Base-by-base conservation (phyloP, 2,113 vertebrate species). In the Sarotherodon lohbergeri region DNA sequence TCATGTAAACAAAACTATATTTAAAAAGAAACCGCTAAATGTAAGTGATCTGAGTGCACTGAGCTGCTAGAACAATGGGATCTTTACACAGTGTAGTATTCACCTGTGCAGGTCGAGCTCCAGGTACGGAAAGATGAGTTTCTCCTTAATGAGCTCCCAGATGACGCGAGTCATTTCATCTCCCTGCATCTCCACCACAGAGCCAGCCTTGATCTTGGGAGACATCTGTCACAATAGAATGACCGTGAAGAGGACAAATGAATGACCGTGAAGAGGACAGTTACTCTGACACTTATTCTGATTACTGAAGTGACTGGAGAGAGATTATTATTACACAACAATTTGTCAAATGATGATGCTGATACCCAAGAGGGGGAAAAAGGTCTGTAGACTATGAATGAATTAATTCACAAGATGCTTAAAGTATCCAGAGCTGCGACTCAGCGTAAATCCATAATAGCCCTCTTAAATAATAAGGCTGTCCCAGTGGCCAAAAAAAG, bases 91-190 rank as follows among this genome's bases (percentile, higher is more conserved):
- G 27, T 66, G 32, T 36, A 63, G 16, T 55, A 4, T 36, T 96
- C 96, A 99, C 99, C 98, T 99, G 97, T 99, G 98, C 88, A 99
- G 94, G 94, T 99, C 98, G 84, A 99, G 90, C 82, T 98, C 97
- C 94, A 99, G 95, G 34, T 98, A 99, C 0, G 99, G 99, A 90
- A 98, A 97, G 95, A 99, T 98, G 86, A 99, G 97, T 91, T 99
- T 99, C 88, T 99, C 97, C 95, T 99, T 99, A 91, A 99, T 99
- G 88, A 99, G 94, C 22, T 99, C 98, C 99, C 99, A 99, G 95
- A 99, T 99, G 84, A 99, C 97, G 2, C 98, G 95, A 1, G 99
- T 99, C 99, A 99, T 99, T 94, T 99, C 98, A 92, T 99, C 99
- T 90, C 99, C 99, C 96, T 99, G 97, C 98, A 99, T 98, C 96